Evolutionary conservation across 2,888 invertebrate species (phyloP), one percentile per base, ranked within the genome.

Genomic region (Andrena praecox): DNA sequence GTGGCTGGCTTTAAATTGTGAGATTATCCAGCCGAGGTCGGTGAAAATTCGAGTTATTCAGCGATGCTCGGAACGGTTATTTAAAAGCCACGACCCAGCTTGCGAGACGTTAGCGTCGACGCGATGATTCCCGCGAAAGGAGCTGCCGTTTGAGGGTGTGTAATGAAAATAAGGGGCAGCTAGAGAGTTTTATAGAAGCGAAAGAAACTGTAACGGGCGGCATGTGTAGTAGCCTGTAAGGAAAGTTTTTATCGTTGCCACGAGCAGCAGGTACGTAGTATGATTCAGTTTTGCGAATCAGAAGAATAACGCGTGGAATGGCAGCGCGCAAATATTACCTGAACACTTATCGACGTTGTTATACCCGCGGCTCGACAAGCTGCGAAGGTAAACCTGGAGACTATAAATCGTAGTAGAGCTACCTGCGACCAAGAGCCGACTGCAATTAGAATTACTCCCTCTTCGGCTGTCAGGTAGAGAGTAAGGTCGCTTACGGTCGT

Each of bases 1-100:
- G 66, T 59, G 71, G 63, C 70, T 73, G 83, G 24, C 62, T 67
- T 62, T 73, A 67, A 77, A 77, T 77, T 27, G 73, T 16, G 50
- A 62, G 77, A 77, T 83, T 81, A 77, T 81, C 77, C 52, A n/a
- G n/a, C 48, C 52, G 62, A 56, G 33, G 62, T 52, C 82, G 16
- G 48, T 60, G 59, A 50, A 35, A 66, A 75, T 70, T 62, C 68
- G 24, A 42, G 56, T 63, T 48, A 52, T 42, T 70, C 66, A 42
- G n/a, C 7, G 52, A 16, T 54, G 35, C 52, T 68, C 33, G 10
- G 33, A 10, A 33, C 20, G 62, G 33, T 33, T 20, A 20, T 62
- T 62, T 33, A 62, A 62, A 62, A 62, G 33, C 24, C 7, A 33
- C 8, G 2, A 33, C 1, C 62, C 31, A 8, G 20, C 33, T 62